Conservation (phyloP, 2,888 invertebrate genomes). For the Nebria brevicollis region DNA sequence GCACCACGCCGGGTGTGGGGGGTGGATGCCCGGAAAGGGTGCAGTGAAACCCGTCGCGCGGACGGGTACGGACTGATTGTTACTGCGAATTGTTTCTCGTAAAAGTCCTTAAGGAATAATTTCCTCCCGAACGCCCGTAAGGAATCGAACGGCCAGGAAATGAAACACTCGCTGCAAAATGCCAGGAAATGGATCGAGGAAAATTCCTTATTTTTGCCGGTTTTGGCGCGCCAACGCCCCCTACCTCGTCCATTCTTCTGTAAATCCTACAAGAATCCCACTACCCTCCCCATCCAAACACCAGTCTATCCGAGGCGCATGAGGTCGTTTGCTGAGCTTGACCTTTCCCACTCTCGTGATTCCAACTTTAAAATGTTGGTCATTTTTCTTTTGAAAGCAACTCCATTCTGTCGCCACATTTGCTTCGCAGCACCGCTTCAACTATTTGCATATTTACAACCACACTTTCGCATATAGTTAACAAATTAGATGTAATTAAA, state of each 20-base stretch:
- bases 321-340: constrained; percentile 15
- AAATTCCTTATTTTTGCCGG: constrained; percentile 20
- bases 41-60: not conserved
- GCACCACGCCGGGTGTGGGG: not conserved
- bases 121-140: constrained; percentile 51
- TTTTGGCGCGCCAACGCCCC: not conserved
- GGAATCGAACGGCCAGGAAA: constrained; percentile 58
- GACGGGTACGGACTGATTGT: constrained; percentile 23
- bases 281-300: not conserved
- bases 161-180: constrained; percentile 55
- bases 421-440: too few species aligned
- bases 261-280: not conserved
- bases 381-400: constrained; percentile 25
- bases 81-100: constrained; percentile 46
- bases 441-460: too few species aligned
- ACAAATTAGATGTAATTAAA: not conserved
- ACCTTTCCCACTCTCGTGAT: constrained; percentile 25
- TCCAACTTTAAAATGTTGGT: constrained; percentile 35
- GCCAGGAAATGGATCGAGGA: constrained; percentile 56
- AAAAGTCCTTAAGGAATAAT: constrained; percentile 52
- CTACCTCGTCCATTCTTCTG: not conserved
- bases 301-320: not conserved
- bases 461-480: too few species aligned
- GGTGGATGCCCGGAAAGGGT: not conserved
- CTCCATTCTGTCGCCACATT: too few species aligned